Evolutionary conservation across 1,140 invertebrate genomes (phyloP), one percentile per base, ranked within the genome.

Genomic region (Drosophila chauvacae): DNA sequence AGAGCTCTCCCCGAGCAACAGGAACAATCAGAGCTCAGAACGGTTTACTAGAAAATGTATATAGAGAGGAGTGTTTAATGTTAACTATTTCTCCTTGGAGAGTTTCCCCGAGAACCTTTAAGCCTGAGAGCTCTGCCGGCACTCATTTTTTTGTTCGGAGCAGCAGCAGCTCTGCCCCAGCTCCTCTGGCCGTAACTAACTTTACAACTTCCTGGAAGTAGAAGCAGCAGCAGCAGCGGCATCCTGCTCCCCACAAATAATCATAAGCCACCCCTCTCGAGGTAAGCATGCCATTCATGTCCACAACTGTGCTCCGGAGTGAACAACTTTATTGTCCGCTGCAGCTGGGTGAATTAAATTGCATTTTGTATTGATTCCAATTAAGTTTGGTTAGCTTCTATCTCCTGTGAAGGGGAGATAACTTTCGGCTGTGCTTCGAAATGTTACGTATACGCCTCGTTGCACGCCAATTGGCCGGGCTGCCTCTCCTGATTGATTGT

Each of bases 281-380:
- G 28, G 70, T 64, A 57, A 41, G 70, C 39, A 48, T 63, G 72
- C 42, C 23, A 53, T 70, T 44, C 66, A 59, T 57, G n/a, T 56
- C 33, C 57, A n/a, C 20, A 28, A 41, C 58, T 39, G 14, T 16
- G 35, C 44, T 23, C 4, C 33, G 23, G 45, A 28, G 28, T 28
- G 51, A 26, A 18, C 39, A 51, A 20, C 18, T 48, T 57, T 35
- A 23, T n/a, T 42, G 13, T 45, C 9, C 42, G 3, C 41, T 47
- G 55, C 39, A 33, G 18, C 28, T 39, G 48, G 42, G 16, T 55
- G 77, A 80, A 64, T 80, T 80, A 62, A 56, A 80, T 80, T 80
- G 70, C 78, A 80, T 69, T 80, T 80, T 75, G 78, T 80, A 80
- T 80, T 80, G 77, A 80, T 80, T 80, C 63, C 78, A 80, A 80